These are phyloP conservation scores for Borostomias antarcticus DNA, from an alignment of 2,797 vertebrate species.

Conservation along the genomic window DNA sequence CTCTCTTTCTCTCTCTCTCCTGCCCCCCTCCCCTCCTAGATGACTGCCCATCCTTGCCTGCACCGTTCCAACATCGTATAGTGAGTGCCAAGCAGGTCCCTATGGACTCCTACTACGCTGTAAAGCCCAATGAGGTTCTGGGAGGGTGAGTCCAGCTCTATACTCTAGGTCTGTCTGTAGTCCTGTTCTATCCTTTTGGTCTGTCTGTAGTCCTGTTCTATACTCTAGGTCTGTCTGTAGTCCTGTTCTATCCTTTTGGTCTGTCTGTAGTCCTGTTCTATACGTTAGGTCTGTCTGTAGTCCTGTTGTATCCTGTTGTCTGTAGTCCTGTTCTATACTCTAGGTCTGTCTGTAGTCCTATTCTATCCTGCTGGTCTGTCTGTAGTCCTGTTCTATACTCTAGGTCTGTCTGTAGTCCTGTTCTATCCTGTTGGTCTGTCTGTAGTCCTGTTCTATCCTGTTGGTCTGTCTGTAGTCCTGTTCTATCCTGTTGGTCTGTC, in stretches of 20 bases:
- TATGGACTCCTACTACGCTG: conserved; percentile 68
- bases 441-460: too few relatives aligned
- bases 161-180: not conserved
- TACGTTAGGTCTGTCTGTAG: not conserved
- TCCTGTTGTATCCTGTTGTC: too few relatives aligned
- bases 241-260: too few relatives aligned
- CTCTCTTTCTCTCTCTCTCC: not conserved
- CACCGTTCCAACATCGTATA: conserved; percentile 84
- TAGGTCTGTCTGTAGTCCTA: not conserved
- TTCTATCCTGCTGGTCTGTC: too few relatives aligned
- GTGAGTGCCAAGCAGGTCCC: conserved; percentile 80
- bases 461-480: not conserved
- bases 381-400: too few relatives aligned
- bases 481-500: too few relatives aligned
- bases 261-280: too few relatives aligned
- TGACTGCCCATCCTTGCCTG: conserved; percentile 82
- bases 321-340: too few relatives aligned
- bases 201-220: too few relatives aligned
- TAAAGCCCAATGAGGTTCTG: conserved; percentile 77
- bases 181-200: too few relatives aligned
- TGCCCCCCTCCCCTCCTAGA: conserved; percentile 61
- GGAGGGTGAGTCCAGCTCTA: conserved; percentile 79
- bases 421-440: too few relatives aligned
- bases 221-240: not conserved
- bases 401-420: not conserved